Evolutionary conservation across 2,888 invertebrate species (phyloP), one percentile per base, ranked within the genome.

Genomic region (Oconnorella tubifera): DNA sequence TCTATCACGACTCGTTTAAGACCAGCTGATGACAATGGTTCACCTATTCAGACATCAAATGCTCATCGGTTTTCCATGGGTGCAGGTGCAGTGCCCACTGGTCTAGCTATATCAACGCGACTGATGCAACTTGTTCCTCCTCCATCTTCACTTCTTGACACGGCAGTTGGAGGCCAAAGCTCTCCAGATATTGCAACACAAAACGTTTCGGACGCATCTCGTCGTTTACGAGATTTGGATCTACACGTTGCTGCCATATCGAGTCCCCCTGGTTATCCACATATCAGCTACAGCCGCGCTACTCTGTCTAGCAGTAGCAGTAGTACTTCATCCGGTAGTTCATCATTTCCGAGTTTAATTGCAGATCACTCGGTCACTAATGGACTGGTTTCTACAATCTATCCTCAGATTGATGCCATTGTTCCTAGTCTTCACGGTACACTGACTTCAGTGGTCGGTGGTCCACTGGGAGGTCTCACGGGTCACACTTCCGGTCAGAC

Each of bases 311-410:
- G 33, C 59, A 58, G 59, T 40, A 58, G 59, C 59, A n/a, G n/a
- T n/a, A 58, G 59, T 10, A 40, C 33, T 3, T 58, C 59, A 14
- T 58, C 59, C 3, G 19, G 19, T 40, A 58, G 59, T 33, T 58
- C 59, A n/a, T 58, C 59, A 6, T 32, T 32, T 40, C 33, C 59
- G 25, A 58, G 40, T 33, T 28, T 28, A n/a, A 28, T 58, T 27
- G 33, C 59, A n/a, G 59, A 58, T 33, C 59, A 58, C 33, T 58
- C 59, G 40, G 59, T 58, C 25, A 58, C 59, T 10, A 33, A 58
- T 33, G 59, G 59, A 32, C 40, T 58, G 32, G 59, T 58, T 23
- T 58, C 59, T 2, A 58, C 59, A 28, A 58, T 58, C n/a, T 58
- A 58, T 32, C 59, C 59, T 23, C 59, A 58, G 40, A 58, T 58